Base-by-base conservation (phyloP, 2,113 vertebrate genomes). In the Rhea pennata region DNA sequence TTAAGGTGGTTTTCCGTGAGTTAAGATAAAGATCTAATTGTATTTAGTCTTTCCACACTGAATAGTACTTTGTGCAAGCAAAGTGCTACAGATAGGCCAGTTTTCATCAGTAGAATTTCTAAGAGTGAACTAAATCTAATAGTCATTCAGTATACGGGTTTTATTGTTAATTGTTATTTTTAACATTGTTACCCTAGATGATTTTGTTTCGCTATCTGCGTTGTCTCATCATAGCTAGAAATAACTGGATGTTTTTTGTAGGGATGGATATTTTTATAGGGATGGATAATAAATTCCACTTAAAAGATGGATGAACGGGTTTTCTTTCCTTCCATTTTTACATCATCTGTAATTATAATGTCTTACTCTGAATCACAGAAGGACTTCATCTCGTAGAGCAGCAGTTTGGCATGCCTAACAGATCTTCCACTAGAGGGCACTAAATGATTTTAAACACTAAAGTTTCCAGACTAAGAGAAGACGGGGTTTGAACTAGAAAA, bases 381-480 rank as follows among this genome's bases (percentile, higher is more conserved):
- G 31, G 71, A 61, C 14, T 36, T n/a, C 27, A n/a, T 31, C 22
- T 50, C 40, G 2, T 17, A 11, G 59, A 54, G 31, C 51, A 62
- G 21, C 48, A 15, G 59, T 46, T 66, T 1, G 2, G 27, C 24
- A 21, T 61, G 6, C 29, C 11, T 17, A 79, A 17, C 61, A 75
- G 54, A 26, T 4, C 36, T 93, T 66, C 93, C 97, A 92, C 92
- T 96, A 97, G 97, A 93, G 90, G 97, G 97, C 97, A 85, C 15
- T 2, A 92, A 91, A 92, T 72, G 12, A 93, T 95, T 91, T 94
- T 78, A 39, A 93, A 90, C 67, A 16, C 70, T 15, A 46, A 33
- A 71, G 13, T 51, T 70, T 4, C 17, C 6, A 3, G 12, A 4
- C n/a, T 87, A 6, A 79, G 53, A 51, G 8, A 24, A 54, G 31